phyloP scores from a whole-genome alignment of 2,797 vertebrate species.

The Hippoglossus hippoglossus region DNA sequence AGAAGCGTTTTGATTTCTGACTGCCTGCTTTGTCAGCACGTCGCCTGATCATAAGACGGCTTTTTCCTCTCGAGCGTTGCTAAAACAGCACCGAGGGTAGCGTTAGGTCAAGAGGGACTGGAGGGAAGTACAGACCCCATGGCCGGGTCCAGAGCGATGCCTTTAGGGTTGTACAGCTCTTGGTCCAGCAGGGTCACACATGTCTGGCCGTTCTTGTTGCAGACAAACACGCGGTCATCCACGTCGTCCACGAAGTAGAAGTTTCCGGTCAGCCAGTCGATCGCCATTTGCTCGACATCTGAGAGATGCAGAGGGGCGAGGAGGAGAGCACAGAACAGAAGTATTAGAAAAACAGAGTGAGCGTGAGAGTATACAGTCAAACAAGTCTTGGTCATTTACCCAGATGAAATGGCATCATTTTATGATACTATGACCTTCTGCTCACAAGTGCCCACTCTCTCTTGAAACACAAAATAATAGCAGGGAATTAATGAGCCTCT shows the following conservation, averaged over 20 bases:
- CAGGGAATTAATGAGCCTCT: constrained; percentile 27
- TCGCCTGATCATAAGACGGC: constrained; percentile 56
- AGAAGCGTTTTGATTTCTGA: constrained; percentile 51
- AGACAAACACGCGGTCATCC: constrained; percentile 96
- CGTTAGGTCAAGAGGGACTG: constrained; percentile 30
- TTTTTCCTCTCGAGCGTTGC: constrained; percentile 37
- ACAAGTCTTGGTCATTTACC: constrained; percentile 1
- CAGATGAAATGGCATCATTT: constrained; percentile 4
- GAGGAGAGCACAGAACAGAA: constrained; percentile 7
- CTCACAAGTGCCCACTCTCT: constrained; percentile 2
- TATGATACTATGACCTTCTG: constrained; percentile 22
- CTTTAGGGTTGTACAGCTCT: constrained; percentile 96
- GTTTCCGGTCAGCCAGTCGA: constrained; percentile 98
- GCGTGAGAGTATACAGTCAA: not conserved
- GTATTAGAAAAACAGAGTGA: constrained; percentile 12
- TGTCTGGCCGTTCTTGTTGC: constrained; percentile 93
- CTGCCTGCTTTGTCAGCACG: constrained; percentile 62
- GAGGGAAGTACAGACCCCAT: constrained; percentile 90
- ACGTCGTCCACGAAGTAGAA: constrained; percentile 99
- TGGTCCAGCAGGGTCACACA: constrained; percentile 95
- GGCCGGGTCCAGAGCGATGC: constrained; percentile 94
- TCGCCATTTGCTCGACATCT: constrained; percentile 99
- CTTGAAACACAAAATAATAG: constrained; percentile 22
- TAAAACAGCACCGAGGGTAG: constrained; percentile 33
- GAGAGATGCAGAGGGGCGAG: constrained; percentile 21